Evolutionary conservation across 2,113 vertebrate genomes (phyloP).

Genomic region (Labrus mixtus): DNA sequence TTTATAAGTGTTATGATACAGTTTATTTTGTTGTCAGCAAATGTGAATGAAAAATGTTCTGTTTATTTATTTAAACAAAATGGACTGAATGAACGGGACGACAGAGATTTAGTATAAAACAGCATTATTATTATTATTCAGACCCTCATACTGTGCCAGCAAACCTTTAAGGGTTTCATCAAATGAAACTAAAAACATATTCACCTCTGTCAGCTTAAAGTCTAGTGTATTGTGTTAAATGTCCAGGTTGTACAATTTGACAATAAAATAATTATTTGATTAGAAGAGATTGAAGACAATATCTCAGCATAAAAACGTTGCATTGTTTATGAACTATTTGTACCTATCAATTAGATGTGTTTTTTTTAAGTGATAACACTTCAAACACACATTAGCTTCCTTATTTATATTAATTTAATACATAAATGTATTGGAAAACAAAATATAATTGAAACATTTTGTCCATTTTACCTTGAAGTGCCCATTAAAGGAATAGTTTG

Average conservation of each 20-base stretch:
- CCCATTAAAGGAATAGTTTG: too few species aligned
- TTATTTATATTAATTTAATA: too few species aligned
- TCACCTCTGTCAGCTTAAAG: slow-evolving; percentile 27
- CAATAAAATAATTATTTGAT: neutral
- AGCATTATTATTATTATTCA: slow-evolving; percentile 15
- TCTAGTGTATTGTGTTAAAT: slow-evolving; percentile 29
- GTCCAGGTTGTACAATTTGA: slow-evolving; percentile 34
- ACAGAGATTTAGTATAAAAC: slow-evolving; percentile 38
- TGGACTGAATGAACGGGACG: slow-evolving; percentile 44
- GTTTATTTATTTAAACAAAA: slow-evolving; percentile 38
- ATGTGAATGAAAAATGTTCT: slow-evolving; percentile 26
- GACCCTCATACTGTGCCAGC: slow-evolving; percentile 37
- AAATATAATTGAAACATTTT: too few species aligned
- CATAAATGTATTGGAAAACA: too few species aligned
- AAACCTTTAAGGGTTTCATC: slow-evolving; percentile 47
- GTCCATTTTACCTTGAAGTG: too few species aligned
- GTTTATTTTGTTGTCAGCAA: slow-evolving; percentile 17
- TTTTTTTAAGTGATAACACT: too few species aligned
- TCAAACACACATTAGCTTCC: too few species aligned
- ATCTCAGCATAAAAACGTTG: neutral
- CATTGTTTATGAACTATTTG: neutral
- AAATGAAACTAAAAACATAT: slow-evolving; percentile 36
- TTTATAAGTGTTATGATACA: slow-evolving; percentile 24
- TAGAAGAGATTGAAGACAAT: slow-evolving; percentile 3
- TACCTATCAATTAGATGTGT: too few species aligned